Base-by-base conservation (phyloP, 1,140 invertebrate genomes). In the Atta texana region DNA sequence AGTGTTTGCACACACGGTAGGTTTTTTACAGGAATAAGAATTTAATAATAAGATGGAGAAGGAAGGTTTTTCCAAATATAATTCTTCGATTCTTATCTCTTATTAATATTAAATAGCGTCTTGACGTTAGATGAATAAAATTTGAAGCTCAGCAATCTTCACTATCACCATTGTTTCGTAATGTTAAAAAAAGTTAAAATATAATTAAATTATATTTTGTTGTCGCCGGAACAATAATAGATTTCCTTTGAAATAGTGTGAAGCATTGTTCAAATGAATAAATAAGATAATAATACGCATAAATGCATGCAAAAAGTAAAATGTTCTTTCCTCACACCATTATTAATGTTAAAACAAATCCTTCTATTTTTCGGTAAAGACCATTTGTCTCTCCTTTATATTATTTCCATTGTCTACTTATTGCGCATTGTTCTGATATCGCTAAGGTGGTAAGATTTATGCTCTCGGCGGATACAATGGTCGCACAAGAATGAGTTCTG, bases 401-500 rank as follows among this genome's bases (percentile, higher is more conserved):
- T 44, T 14, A 7, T 10, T 74, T 55, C 39, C 18, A 81, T 69
- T 81, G 63, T 81, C 31, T 44, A 49, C 24, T 74, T 59, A 82
- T 51, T 34, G 21, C 31, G 7, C 66, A 28, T 66, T 68, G 61
- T 66, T 53, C 75, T 12, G 39, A 8, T 10, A 16, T 21, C n/a
- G 57, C 66, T 21, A 34, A 96, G 96, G 97, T 39, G 97, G 96
- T 55, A 96, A 96, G 90, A 97, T 98, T 87, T 98, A 98, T 94
- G 98, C 98, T 0, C 97, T 98, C 94, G 98, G 98, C 16, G 98
- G 98, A 1, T 98, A 98, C 94, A 98, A 98, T 94, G 98, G 98
- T 18, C 97, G 97, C 86, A 96, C 97, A 81, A 96, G 98, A 16
- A 96, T 98, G 94, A 97, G 96, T 88, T 97, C 97, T 2, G 97